Evolutionary conservation across 1,140 invertebrate species (phyloP).

Genomic region (Leptinotarsa texana): DNA sequence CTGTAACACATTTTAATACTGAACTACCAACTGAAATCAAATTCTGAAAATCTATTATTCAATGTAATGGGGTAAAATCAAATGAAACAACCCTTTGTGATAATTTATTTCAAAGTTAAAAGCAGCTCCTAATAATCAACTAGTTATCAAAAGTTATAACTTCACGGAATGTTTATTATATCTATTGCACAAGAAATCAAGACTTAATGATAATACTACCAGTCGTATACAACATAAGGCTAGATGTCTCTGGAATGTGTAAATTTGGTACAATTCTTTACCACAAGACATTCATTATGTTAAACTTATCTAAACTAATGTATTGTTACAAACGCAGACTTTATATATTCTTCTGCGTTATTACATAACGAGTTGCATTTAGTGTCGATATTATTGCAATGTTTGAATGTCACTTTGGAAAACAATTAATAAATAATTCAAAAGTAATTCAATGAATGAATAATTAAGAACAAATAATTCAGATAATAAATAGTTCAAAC

Average conservation of each 20-base stretch:
- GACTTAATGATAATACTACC: slow-evolving; percentile 36
- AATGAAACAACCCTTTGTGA: slow-evolving; percentile 24
- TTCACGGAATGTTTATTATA: slow-evolving; percentile 31
- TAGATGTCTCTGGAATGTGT: slow-evolving; percentile 45
- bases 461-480: neutral
- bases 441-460: neutral
- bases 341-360: neutral
- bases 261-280: slow-evolving; percentile 27
- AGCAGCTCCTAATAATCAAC: slow-evolving; percentile 46
- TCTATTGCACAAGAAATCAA: slow-evolving; percentile 48
- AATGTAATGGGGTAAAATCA: neutral
- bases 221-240: slow-evolving; percentile 52
- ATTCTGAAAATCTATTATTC: too few relatives aligned
- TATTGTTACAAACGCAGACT: slow-evolving; percentile 4
- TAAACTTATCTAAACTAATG: slow-evolving; percentile 17
- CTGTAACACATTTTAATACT: too few relatives aligned
- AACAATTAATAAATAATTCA: too few relatives aligned
- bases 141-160: slow-evolving; percentile 44
- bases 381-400: slow-evolving; percentile 18
- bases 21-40: too few relatives aligned
- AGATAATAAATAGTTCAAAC: neutral
- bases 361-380: slow-evolving; percentile 4
- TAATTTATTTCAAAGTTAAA: slow-evolving; percentile 48
- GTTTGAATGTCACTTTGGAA: neutral
- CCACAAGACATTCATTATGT: slow-evolving; percentile 19